A percentile compares a stretch with the other conserved stretches of the same genome.
These are phyloP conservation scores for Cacatua alba DNA, from an alignment of 2,113 vertebrate genomes.

Conservation along the genomic window DNA sequence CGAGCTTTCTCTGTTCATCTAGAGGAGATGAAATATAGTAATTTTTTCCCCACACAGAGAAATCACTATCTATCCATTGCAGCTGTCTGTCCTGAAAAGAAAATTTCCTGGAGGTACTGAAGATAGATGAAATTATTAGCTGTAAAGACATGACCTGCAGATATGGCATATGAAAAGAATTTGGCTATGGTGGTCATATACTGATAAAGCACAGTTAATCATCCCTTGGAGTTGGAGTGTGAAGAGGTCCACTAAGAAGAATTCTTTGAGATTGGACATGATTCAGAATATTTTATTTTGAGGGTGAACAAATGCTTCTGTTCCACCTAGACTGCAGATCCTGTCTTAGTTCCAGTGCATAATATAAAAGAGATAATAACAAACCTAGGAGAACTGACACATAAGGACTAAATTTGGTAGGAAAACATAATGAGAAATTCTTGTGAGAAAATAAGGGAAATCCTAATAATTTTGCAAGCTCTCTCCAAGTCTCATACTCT, in stretches of 20 bases:
- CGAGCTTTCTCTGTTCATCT: not conserved
- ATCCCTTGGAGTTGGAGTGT: not conserved
- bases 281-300: not conserved
- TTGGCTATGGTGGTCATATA: not conserved
- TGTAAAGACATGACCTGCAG: constrained; percentile 29
- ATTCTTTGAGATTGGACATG: not conserved
- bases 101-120: constrained; percentile 45
- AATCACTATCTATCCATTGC: constrained; percentile 33
- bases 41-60: not conserved
- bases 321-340: not conserved
- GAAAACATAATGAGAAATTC: not conserved
- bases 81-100: constrained; percentile 18
- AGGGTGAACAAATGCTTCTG: not conserved
- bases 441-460: not conserved
- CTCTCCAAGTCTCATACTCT: not conserved
- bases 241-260: not conserved
- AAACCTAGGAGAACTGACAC: not conserved
- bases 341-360: not conserved
- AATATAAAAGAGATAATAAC: not conserved
- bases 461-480: not conserved
- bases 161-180: not conserved
- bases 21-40: not conserved
- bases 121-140: constrained; percentile 38
- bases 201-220: not conserved
- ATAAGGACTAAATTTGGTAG: not conserved